Evolutionary conservation across 2,888 invertebrate species (phyloP), one percentile per base, ranked within the genome.

Genomic region (Acronicta aceris): DNA sequence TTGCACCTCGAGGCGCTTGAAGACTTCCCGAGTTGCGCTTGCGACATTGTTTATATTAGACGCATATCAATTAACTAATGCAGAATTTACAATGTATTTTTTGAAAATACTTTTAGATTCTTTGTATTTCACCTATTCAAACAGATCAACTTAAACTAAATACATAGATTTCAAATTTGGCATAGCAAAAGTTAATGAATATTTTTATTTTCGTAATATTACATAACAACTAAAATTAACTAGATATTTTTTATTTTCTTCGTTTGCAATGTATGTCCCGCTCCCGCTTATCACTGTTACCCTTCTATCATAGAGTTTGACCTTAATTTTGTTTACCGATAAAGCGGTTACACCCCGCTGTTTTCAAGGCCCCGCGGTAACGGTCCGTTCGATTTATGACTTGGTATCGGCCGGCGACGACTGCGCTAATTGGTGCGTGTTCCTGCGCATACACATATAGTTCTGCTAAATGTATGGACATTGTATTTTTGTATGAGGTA

Each of bases 371-470:
- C 82, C 45, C 76, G 64, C 76, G 68, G 63, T 91, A 91, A 90
- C 89, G 89, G 90, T 84, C 65, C 77, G 49, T 74, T 83, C 81
- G 82, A 89, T 91, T 91, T 91, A 91, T 90, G 90, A 89, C 81
- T 84, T 71, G 78, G 74, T 74, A 82, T 81, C 81, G 74, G 75
- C 78, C 78, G 79, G 80, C 87, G 86, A 83, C 85, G 85, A 82
- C 78, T 81, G 78, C 80, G 87, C 90, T 91, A 91, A 91, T 91
- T 91, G 91, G 89, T 91, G 89, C 88, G 88, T 89, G 89, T 82
- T 84, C 79, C 79, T 76, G 82, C 81, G 81, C 77, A 69, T 72
- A 80, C 81, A 78, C 76, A 66, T 68, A 67, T 57, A 72, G 41
- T 56, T 33, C 58, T 54, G 69, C 58, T 65, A 52, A 65, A 78